Percentiles rank a stretch among this genome's conserved stretches.
phyloP scores from a whole-genome alignment of 2,113 vertebrate species.

The Syrrhaptes paradoxus region DNA sequence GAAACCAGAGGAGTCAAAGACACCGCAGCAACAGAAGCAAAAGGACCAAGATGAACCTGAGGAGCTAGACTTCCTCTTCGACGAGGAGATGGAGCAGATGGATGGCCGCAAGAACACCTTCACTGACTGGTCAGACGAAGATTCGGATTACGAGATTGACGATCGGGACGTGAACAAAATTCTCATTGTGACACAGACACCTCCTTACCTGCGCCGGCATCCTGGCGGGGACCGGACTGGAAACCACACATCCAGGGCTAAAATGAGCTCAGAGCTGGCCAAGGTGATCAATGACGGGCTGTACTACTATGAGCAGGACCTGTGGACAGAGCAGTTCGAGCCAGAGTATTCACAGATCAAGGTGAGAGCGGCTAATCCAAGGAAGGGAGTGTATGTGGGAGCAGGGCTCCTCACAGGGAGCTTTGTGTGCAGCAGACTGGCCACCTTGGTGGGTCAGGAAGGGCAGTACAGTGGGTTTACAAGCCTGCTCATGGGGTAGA shows the following conservation, averaged over 20 bases:
- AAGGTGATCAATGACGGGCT: constrained; percentile 98
- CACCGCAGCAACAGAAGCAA: constrained; percentile 50
- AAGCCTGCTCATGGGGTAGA: neutral
- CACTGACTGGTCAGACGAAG: constrained; percentile 97
- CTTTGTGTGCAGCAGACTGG: neutral
- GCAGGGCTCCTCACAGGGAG: fast-evolving
- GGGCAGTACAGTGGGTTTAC: neutral
- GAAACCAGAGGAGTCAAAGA: constrained; percentile 83
- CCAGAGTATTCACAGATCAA: constrained; percentile 98
- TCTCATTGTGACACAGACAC: constrained; percentile 96
- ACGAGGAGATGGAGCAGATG: constrained; percentile 98
- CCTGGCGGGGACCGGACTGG: constrained; percentile 95
- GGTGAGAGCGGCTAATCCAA: constrained; percentile 72
- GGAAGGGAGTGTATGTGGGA: fast-evolving
- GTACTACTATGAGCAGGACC: constrained; percentile 96
- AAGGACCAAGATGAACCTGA: constrained; percentile 93
- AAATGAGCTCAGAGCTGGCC: constrained; percentile 90
- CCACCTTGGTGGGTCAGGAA: neutral
- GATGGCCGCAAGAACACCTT: constrained; percentile 97
- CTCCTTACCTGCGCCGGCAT: constrained; percentile 94
- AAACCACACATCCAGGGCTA: constrained; percentile 91
- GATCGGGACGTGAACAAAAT: constrained; percentile 98
- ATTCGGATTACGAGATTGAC: constrained; percentile 94
- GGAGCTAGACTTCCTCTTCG: constrained; percentile 97
- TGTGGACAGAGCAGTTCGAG: constrained; percentile 95